phyloP scores from a whole-genome alignment of 2,888 invertebrate species.

The Arrhopalites spinosus region DNA sequence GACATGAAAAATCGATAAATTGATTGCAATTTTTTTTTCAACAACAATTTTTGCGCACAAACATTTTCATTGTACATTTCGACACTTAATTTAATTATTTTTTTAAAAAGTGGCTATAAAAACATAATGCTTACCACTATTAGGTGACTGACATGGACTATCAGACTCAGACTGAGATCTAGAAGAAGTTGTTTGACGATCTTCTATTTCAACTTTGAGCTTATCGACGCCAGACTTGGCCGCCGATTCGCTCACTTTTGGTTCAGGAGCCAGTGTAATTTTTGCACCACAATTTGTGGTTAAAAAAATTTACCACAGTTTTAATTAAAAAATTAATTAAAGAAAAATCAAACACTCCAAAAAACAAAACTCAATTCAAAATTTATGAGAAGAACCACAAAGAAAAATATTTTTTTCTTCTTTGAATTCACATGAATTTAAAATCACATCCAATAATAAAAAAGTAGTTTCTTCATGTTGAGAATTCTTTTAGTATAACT shows the following conservation, averaged over 20 bases:
- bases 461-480: no score
- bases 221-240: slow-evolving; percentile 50
- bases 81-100: no score
- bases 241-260: slow-evolving; percentile 47
- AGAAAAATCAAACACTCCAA: background rate
- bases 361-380: background rate
- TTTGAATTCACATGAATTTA: no score
- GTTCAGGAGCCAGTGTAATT: slow-evolving; percentile 52
- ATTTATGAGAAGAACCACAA: background rate
- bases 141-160: slow-evolving; percentile 52
- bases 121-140: slow-evolving; percentile 46
- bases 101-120: background rate
- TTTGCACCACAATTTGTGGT: background rate
- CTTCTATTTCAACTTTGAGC: slow-evolving; percentile 48
- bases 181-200: slow-evolving; percentile 44
- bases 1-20: no score
- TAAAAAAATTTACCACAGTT: background rate
- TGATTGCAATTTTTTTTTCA: no score
- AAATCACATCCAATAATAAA: no score
- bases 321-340: background rate
- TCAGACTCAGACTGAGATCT: slow-evolving; percentile 44
- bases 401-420: no score
- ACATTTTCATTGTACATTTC: no score
- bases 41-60: no score
- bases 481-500: no score